phyloP scores from a whole-genome alignment of 2,797 vertebrate species.

The Neosilurus mollespiculum region DNA sequence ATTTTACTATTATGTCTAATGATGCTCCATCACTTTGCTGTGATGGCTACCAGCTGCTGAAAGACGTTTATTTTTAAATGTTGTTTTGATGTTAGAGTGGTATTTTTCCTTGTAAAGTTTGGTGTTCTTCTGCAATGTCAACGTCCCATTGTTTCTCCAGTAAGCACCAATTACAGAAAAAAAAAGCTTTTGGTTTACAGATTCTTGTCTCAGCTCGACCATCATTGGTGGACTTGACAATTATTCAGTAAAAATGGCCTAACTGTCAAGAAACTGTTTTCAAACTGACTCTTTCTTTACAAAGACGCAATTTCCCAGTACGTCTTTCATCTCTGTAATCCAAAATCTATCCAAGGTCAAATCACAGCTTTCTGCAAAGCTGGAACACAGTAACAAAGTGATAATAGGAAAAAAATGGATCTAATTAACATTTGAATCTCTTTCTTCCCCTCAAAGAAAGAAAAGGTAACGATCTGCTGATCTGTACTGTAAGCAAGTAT shows the following conservation, averaged over 20 bases:
- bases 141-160: slow-evolving; percentile 9
- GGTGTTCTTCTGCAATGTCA: not conserved
- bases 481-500: not conserved
- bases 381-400: not conserved
- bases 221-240: not conserved
- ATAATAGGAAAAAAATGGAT: not conserved
- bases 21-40: not conserved
- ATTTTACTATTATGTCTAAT: slow-evolving; percentile 9
- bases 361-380: not conserved
- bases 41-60: slow-evolving; percentile 22
- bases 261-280: slow-evolving; percentile 6
- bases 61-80: slow-evolving; percentile 4
- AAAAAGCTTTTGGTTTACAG: not conserved
- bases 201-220: not conserved
- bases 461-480: not conserved
- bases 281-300: not conserved
- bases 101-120: not conserved
- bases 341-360: slow-evolving; percentile 34
- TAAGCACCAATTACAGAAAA: not conserved
- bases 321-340: slow-evolving; percentile 39
- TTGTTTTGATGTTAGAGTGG: not conserved
- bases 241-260: slow-evolving; percentile 7
- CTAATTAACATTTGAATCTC: slow-evolving; percentile 35
- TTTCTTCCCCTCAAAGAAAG: not conserved
- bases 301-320: slow-evolving; percentile 15